Evolutionary conservation across 2,888 invertebrate genomes (phyloP).

Genomic region (Acronicta leporina): DNA sequence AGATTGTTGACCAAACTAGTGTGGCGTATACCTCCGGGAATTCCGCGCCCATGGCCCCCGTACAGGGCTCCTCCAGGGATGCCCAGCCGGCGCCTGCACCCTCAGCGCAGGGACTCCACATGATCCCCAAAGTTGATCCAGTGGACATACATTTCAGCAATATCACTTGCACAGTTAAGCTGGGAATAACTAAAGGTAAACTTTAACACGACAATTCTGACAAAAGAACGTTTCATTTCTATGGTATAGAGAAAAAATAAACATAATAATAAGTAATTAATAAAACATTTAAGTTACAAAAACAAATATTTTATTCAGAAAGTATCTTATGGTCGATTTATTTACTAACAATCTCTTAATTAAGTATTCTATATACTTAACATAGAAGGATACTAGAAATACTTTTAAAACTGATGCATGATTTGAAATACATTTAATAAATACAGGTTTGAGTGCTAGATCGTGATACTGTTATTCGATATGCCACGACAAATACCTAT

Average conservation of each 20-base stretch:
- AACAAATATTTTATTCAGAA: background rate
- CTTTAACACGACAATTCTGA: background rate
- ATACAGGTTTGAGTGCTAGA: background rate
- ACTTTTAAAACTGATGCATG: slow-evolving; percentile 10
- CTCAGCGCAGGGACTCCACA: slow-evolving; percentile 60
- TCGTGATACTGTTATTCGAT: slow-evolving; percentile 38
- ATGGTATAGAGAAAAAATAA: background rate
- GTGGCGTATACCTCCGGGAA: slow-evolving; percentile 64
- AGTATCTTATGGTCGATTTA: background rate
- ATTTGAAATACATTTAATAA: background rate
- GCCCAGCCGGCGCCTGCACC: slow-evolving; percentile 22
- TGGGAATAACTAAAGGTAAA: slow-evolving; percentile 93
- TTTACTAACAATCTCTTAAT: slow-evolving; percentile 10
- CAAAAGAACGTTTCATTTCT: background rate
- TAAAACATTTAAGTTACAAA: background rate
- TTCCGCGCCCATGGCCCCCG: slow-evolving; percentile 14
- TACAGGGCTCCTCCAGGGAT: slow-evolving; percentile 43
- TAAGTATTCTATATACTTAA: slow-evolving; percentile 9
- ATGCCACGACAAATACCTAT: slow-evolving; percentile 16
- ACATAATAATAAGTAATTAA: too few relatives aligned
- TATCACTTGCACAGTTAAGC: slow-evolving; percentile 92
- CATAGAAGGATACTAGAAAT: background rate
- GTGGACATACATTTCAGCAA: slow-evolving; percentile 93
- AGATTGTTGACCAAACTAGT: slow-evolving; percentile 78
- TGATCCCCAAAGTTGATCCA: slow-evolving; percentile 79